Conservation (phyloP, 2,113 vertebrate genomes). For the Ondatra zibethicus region DNA sequence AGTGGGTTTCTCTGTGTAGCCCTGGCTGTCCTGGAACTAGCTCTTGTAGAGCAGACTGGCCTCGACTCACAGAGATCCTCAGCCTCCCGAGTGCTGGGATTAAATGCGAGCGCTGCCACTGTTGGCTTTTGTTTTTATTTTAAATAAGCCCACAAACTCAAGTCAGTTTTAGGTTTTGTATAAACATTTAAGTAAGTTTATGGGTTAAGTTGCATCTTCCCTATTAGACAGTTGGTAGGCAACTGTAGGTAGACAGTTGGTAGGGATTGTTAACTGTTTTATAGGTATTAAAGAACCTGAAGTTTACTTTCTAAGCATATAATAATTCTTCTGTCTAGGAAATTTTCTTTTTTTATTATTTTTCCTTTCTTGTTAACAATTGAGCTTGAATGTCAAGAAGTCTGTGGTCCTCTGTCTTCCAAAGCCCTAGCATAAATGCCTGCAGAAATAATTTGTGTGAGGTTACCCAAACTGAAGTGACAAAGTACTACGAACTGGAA, state of each 20-base stretch:
- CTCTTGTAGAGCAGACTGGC: too few species aligned
- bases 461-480: neutral
- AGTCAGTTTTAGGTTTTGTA: constrained; percentile 3
- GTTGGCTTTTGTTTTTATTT: neutral
- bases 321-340: neutral
- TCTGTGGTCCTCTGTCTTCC: neutral
- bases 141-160: neutral
- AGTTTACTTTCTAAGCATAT: constrained; percentile 40
- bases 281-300: constrained; percentile 26
- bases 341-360: neutral
- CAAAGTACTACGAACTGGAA: too few species aligned
- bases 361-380: neutral
- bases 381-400: neutral
- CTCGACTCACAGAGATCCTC: too few species aligned
- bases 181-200: constrained; percentile 10
- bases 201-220: neutral
- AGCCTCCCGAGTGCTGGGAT: too few species aligned
- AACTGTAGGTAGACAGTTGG: neutral
- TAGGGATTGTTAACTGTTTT: constrained; percentile 14
- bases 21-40: too few species aligned
- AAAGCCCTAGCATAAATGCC: neutral
- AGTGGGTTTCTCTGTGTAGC: too few species aligned
- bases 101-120: too few species aligned
- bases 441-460: neutral
- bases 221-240: neutral